phyloP scores from a whole-genome alignment of 2,888 invertebrate species.

The Aspidiotus rigidus region DNA sequence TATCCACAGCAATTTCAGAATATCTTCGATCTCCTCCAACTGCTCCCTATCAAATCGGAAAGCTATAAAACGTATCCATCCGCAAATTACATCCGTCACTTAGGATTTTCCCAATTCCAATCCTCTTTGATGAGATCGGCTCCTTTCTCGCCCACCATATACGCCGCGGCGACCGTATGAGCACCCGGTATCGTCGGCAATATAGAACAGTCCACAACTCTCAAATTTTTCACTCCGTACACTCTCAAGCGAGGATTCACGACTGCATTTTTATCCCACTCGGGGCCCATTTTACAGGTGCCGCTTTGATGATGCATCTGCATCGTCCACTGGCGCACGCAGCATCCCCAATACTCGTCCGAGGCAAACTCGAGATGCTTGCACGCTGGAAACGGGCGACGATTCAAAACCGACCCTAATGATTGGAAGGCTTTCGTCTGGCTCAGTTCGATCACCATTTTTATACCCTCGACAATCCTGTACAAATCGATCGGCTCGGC shows the following conservation, averaged over 20 bases:
- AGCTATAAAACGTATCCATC: too few relatives aligned
- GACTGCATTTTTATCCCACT: conserved; percentile 38
- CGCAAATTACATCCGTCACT: too few relatives aligned
- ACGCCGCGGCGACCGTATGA: conserved; percentile 49
- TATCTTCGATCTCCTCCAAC: too few relatives aligned
- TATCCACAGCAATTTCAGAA: too few relatives aligned
- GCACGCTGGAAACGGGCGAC: conserved; percentile 59
- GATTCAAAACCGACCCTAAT: conserved; percentile 48
- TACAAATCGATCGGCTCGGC: conserved; percentile 53
- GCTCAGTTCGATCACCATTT: conserved; percentile 49
- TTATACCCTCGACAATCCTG: conserved; percentile 56
- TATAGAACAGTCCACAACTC: conserved; percentile 50
- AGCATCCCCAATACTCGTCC: conserved; percentile 66
- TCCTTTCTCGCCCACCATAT: conserved; percentile 52
- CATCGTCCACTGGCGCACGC: conserved; percentile 58
- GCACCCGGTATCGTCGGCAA: conserved; percentile 50
- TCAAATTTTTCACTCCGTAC: conserved; percentile 44
- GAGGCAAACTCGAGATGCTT: conserved; percentile 52
- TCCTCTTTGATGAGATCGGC: conserved; percentile 45
- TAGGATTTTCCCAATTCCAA: conserved; percentile 36
- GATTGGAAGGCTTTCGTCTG: conserved; percentile 49
- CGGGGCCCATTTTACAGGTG: conserved; percentile 40
- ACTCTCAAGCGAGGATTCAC: conserved; percentile 43
- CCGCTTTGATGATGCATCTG: conserved; percentile 58
- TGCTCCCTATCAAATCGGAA: too few relatives aligned